Conservation (phyloP, 1,140 invertebrate genomes). For the Cyclina sinensis region DNA sequence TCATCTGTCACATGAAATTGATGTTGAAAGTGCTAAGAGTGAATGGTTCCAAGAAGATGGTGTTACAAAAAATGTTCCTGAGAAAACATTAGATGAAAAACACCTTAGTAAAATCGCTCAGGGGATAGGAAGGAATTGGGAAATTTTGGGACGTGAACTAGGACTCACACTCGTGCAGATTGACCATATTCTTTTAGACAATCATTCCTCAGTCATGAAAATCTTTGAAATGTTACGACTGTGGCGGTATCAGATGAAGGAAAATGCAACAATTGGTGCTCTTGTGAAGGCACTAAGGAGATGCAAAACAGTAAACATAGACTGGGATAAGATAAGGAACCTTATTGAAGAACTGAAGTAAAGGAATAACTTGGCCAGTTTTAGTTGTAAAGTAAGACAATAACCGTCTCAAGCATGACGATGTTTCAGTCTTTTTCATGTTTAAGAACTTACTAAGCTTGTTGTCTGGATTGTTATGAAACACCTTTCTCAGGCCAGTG, state of each 20-base stretch:
- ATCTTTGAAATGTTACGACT: background rate
- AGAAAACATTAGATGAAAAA: background rate
- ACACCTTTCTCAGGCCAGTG: too few species aligned
- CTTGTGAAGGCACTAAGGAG: background rate
- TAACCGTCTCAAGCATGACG: too few species aligned
- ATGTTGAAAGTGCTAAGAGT: background rate
- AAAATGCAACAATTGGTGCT: background rate
- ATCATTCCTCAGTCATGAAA: background rate
- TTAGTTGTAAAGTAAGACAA: too few species aligned
- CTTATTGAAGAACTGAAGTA: background rate
- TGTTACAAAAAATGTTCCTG: background rate
- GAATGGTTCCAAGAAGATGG: background rate
- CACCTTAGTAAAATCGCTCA: background rate
- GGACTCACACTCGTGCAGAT: background rate
- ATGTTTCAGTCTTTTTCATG: too few species aligned
- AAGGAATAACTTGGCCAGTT: too few species aligned
- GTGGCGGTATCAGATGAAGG: background rate
- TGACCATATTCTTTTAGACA: background rate
- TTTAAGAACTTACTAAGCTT: too few species aligned
- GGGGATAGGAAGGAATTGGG: background rate
- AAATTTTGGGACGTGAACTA: background rate
- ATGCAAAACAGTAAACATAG: background rate
- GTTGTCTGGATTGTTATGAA: too few species aligned
- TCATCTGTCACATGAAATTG: background rate
- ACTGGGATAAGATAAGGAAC: slow-evolving; percentile 24